Evolutionary conservation across 1,140 invertebrate genomes (phyloP).

Genomic region (Papilio dardanus): DNA sequence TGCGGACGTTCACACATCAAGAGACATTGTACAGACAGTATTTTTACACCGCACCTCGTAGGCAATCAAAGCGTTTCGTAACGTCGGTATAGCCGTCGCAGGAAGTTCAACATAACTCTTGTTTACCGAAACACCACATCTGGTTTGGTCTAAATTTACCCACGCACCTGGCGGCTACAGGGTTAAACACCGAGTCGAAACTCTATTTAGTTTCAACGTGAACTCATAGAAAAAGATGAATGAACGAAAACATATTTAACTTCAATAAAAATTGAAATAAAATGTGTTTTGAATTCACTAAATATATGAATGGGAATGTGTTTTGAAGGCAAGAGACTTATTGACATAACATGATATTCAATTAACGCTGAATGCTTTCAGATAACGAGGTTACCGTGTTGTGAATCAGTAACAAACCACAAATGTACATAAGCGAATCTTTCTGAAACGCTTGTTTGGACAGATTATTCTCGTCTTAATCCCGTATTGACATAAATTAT

Average conservation of each 20-base stretch:
- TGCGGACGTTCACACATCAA: not conserved
- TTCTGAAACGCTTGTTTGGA: not conserved
- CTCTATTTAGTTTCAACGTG: constrained; percentile 16
- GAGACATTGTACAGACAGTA: constrained; percentile 17
- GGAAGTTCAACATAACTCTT: constrained; percentile 45
- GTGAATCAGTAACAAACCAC: not conserved
- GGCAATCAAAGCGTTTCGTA: constrained; percentile 17
- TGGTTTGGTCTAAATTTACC: constrained; percentile 45
- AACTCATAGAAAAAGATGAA: constrained; percentile 18
- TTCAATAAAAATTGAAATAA: not conserved
- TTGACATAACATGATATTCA: not conserved
- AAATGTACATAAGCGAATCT: not conserved
- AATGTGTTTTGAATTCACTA: not conserved
- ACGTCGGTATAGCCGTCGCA: constrained; percentile 30
- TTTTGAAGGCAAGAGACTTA: not conserved
- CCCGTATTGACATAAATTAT: not conserved
- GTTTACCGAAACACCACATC: constrained; percentile 41
- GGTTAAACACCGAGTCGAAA: constrained; percentile 29
- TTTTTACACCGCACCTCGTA: not conserved
- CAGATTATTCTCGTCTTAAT: not conserved
- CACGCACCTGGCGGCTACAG: constrained; percentile 29
- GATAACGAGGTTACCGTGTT: constrained; percentile 10
- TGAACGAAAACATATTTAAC: not conserved
- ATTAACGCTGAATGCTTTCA: constrained; percentile 3
- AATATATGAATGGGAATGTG: not conserved